Percentiles rank a stretch among this genome's conserved stretches.
Evolutionary conservation across 1,140 invertebrate genomes (phyloP).

Genomic region (Conus ventricosus): DNA sequence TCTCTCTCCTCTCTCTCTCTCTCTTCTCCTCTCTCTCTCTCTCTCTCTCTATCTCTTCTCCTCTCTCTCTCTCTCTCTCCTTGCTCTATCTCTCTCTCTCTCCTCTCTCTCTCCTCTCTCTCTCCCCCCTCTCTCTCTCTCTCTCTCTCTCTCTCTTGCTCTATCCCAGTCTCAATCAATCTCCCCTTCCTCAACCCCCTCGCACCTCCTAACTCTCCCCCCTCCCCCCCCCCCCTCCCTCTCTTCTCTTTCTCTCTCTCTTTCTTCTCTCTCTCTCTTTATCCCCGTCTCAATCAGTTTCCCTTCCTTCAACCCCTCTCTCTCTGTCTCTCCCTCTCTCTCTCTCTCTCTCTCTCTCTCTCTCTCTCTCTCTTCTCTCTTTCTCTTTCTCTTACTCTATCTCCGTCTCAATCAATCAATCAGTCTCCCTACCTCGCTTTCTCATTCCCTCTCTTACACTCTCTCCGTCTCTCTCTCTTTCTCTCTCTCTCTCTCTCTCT

Average conservation of each 20-base stretch:
- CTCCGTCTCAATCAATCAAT: not conserved
- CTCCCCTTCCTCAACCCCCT: not conserved
- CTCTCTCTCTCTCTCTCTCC: too few relatives aligned
- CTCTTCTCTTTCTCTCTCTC: conserved; percentile 10
- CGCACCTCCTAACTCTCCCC: too few relatives aligned
- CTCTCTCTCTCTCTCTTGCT: conserved; percentile 9
- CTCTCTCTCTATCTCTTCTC: too few relatives aligned
- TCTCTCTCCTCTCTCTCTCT: too few relatives aligned
- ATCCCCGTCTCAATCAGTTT: not conserved
- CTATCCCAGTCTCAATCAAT: not conserved
- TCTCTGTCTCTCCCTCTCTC: not conserved
- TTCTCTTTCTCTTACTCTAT: not conserved
- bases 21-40: too few relatives aligned
- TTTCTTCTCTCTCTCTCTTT: conserved; percentile 11
- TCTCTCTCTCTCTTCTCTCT: not conserved
- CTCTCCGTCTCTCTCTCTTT: not conserved
- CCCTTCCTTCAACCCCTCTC: not conserved
- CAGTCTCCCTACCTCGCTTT: not conserved
- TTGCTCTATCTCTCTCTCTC: too few relatives aligned
- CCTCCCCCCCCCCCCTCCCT: too few relatives aligned
- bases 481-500: conserved; percentile 18
- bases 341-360: not conserved
- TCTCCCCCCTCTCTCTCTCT: conserved; percentile 14
- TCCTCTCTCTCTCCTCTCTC: too few relatives aligned
- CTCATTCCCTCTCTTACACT: conserved; percentile 5